Percentiles rank a stretch among this genome's conserved stretches.
Evolutionary conservation across 2,888 invertebrate genomes (phyloP).

Genomic region (Plagiodera versicolora): DNA sequence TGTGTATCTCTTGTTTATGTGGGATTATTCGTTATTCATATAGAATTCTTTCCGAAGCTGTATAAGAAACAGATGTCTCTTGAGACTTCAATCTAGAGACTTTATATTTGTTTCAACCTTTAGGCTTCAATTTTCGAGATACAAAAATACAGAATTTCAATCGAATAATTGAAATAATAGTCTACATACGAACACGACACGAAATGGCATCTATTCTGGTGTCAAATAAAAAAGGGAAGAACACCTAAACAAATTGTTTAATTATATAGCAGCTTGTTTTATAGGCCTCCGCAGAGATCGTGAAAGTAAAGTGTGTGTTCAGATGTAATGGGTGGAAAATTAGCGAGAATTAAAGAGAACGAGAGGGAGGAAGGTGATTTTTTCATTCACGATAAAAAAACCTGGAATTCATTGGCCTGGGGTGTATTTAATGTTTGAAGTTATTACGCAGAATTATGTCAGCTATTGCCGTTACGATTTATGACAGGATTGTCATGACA

Average conservation of each 20-base stretch:
- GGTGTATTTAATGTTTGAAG: background rate
- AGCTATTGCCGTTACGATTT: background rate
- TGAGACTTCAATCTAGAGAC: too few relatives aligned
- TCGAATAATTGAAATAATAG: too few relatives aligned
- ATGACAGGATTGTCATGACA: background rate
- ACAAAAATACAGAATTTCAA: too few relatives aligned
- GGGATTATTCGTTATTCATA: too few relatives aligned
- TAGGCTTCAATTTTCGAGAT: too few relatives aligned
- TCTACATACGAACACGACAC: too few relatives aligned
- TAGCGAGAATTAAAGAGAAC: background rate
- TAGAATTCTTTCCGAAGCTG: too few relatives aligned
- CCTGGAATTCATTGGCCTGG: background rate
- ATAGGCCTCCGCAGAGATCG: background rate
- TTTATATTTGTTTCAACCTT: too few relatives aligned
- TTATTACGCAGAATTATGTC: background rate
- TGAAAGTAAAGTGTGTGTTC: background rate
- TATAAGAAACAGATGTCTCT: too few relatives aligned
- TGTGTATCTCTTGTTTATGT: too few relatives aligned
- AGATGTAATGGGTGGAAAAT: constrained; percentile 1
- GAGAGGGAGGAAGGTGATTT: background rate
- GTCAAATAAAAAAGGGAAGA: background rate
- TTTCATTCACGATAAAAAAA: background rate
- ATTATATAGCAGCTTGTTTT: background rate
- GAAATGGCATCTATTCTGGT: too few relatives aligned
- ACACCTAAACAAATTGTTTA: background rate